Evolutionary conservation across 2,888 invertebrate species (phyloP).

Genomic region (Eumacrocentrus americanus): DNA sequence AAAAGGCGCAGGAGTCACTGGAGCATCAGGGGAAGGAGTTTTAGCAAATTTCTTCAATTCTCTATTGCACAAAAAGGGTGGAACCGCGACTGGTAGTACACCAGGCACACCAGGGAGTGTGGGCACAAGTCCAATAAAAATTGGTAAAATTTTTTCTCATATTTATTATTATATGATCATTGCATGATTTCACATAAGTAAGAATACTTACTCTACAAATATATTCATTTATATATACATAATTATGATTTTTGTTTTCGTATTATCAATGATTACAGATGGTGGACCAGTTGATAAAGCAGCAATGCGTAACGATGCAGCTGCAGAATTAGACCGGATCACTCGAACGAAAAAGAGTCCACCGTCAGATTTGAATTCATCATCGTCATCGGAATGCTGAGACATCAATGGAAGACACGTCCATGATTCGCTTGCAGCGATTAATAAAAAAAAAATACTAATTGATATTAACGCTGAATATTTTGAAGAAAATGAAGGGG

Average conservation of each 20-base stretch:
- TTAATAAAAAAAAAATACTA: background rate
- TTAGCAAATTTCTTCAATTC: conserved; percentile 98
- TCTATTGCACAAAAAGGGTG: conserved; percentile 91
- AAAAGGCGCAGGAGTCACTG: conserved; percentile 65
- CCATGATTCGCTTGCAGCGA: background rate
- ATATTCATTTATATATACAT: background rate
- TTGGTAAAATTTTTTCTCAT: conserved; percentile 44
- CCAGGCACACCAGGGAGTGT: conserved; percentile 64
- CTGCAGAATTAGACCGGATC: conserved; percentile 89
- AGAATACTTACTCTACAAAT: too few species aligned
- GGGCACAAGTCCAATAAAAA: conserved; percentile 52
- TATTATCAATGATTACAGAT: conserved; percentile 41
- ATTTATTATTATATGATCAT: background rate
- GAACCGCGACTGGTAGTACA: conserved; percentile 67
- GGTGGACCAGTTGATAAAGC: conserved; percentile 70
- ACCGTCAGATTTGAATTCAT: conserved; percentile 55
- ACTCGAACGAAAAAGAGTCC: conserved; percentile 72
- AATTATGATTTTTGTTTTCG: too few species aligned
- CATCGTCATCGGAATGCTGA: conserved; percentile 51
- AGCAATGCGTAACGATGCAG: conserved; percentile 85
- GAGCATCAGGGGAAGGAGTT: conserved; percentile 86
- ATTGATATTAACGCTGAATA: background rate
- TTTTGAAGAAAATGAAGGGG: background rate
- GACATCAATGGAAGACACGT: background rate
- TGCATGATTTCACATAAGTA: too few species aligned